phyloP scores from a whole-genome alignment of 2,797 vertebrate genomes.

The Calcarius lapponicus region DNA sequence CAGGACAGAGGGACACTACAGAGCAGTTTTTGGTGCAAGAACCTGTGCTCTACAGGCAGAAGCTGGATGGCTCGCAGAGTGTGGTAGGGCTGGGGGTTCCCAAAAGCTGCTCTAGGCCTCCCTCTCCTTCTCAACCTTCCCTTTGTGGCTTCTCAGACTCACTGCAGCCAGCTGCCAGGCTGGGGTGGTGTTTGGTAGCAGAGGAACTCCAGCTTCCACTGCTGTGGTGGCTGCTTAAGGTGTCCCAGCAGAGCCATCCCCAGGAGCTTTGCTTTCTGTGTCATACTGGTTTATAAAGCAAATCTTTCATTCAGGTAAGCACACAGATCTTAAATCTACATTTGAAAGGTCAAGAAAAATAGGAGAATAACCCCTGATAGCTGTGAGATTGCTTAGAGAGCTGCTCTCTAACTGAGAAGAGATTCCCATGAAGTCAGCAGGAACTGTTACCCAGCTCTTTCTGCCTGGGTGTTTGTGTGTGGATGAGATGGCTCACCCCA shows the following conservation, averaged over 20 bases:
- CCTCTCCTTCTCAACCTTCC: not conserved
- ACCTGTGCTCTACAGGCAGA: not conserved
- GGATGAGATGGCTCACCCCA: not conserved
- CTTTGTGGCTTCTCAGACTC: not conserved
- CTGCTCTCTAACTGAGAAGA: not conserved
- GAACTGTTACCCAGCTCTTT: not conserved
- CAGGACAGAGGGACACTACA: accelerated
- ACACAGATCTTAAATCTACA: not conserved
- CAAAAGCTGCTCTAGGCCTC: not conserved
- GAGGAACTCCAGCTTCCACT: not conserved
- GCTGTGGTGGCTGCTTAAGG: not conserved
- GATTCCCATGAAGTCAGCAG: not conserved
- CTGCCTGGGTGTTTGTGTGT: not conserved
- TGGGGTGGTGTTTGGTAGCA: not conserved
- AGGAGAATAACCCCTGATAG: not conserved
- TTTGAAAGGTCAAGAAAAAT: not conserved
- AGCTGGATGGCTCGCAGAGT: not conserved
- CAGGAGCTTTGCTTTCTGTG: not conserved
- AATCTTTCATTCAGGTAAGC: not conserved
- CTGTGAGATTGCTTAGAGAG: not conserved
- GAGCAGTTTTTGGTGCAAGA: not conserved
- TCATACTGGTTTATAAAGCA: not conserved
- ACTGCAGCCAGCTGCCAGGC: not conserved
- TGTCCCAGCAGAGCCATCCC: not conserved
- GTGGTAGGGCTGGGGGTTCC: accelerated